These are phyloP conservation scores for Mola mola DNA, from an alignment of 2,113 vertebrate genomes.

Conservation along the genomic window DNA sequence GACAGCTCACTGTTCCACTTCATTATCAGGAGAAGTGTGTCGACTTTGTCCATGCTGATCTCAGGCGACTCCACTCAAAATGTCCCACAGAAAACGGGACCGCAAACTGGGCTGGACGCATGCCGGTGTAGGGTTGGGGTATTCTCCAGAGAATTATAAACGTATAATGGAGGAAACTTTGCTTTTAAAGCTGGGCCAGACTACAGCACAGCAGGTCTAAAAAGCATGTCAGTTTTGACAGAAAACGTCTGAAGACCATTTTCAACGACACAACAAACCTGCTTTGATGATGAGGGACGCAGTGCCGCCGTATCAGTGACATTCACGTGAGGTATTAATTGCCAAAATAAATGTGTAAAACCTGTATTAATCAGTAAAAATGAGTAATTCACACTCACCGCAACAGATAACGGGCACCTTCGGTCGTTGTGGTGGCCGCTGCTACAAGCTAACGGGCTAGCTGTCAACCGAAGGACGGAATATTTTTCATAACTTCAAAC, in stretches of 20 bases:
- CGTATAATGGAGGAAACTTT: background rate
- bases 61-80: conserved; percentile 2
- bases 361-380: no score
- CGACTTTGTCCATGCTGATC: conserved; percentile 5
- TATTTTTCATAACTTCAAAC: conserved; percentile 3
- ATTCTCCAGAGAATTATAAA: background rate
- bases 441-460: conserved; percentile 16
- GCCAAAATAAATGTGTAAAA: background rate
- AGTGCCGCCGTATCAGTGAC: no score
- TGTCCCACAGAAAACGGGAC: background rate
- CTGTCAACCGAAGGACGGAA: background rate
- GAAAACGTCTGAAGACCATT: no score
- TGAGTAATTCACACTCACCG: conserved; percentile 42
- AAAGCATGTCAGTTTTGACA: no score
- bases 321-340: no score
- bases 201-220: background rate
- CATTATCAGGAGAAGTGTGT: no score
- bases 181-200: background rate
- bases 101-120: background rate
- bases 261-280: no score
- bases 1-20: no score
- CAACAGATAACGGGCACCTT: background rate
- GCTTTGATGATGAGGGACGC: no score
- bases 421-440: background rate
- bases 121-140: no score